Base-by-base conservation (phyloP, 2,113 vertebrate species). In the Nesogale talazaci region DNA sequence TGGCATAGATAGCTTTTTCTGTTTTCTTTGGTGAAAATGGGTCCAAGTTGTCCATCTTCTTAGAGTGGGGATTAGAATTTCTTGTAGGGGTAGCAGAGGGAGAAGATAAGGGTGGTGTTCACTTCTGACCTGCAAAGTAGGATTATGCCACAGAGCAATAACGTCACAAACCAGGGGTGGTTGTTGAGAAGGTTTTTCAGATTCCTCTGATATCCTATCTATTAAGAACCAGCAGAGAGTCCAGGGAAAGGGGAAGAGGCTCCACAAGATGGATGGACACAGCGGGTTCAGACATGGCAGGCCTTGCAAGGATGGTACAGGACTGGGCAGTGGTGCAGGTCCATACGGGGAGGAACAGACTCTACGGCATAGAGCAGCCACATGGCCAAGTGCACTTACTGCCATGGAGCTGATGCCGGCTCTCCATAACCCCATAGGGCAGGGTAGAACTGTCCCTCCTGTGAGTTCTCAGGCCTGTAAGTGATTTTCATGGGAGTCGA, bases 71-170 rank as follows among this genome's bases (percentile, higher is more conserved):
- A 96, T 96, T 89, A 91, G 81, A 86, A 93, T 89, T 85, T 79
- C 67, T 80, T 78, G 57, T 19, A 78, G 65, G 85, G 85, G 52
- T 38, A 82, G 85, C 56, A 84, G 69, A 91, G 42, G 78, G 93
- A 70, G 87, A 91, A 67, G 40, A 81, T 38, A 29, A 91, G 56
- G 63, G 56, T 89, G 25, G 57, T 61, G 61, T 79, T 63, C 78
- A 59, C 40, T 74, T 88, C 59, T 72, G 59, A 94, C 59, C 27
- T 61, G 75, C 85, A 82, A 93, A 96, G 91, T 85, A 86, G 82
- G 89, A 95, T 94, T 95, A 95, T 40, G 29, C 31, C 76, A 79
- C 56, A 86, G 91, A 94, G 95, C 89, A 94, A 92, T 23, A 88
- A 82, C 75, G 89, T 89, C 91, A 88, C 89, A 56, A 94, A 70